A percentile compares a stretch with the other conserved stretches of the same genome.
phyloP scores from a whole-genome alignment of 2,797 vertebrate genomes.

The Melanotaenia maccullochi region DNA sequence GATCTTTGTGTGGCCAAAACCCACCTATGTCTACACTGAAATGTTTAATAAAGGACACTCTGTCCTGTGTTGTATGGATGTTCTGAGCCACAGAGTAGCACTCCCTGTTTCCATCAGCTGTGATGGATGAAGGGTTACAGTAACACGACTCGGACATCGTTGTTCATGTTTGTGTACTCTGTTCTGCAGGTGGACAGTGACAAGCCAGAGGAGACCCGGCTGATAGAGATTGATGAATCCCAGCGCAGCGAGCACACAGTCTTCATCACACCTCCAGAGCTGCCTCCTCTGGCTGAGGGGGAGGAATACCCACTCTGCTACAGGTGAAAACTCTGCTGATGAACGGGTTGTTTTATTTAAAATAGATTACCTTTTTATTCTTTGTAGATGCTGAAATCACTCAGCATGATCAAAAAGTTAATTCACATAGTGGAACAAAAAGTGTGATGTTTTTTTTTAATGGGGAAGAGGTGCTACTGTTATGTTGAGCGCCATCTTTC shows the following conservation, averaged over 20 bases:
- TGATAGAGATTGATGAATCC: constrained; percentile 96
- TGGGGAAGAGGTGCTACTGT: background rate
- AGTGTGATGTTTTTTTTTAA: background rate
- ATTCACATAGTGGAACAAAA: background rate
- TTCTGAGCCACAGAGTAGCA: background rate
- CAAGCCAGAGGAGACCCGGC: constrained; percentile 87
- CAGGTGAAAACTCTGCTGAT: constrained; percentile 82
- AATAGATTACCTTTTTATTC: background rate
- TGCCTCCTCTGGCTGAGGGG: constrained; percentile 90
- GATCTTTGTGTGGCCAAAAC: background rate
- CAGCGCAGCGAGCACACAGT: constrained; percentile 99
- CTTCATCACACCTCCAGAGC: constrained; percentile 96
- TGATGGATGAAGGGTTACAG: constrained; percentile 17
- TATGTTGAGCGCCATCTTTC: background rate
- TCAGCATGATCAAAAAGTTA: background rate
- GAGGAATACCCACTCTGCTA: constrained; percentile 93
- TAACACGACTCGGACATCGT: constrained; percentile 10
- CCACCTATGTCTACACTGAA: background rate
- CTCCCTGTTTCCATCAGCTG: background rate
- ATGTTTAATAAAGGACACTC: constrained; percentile 19
- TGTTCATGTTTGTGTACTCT: constrained; percentile 12
- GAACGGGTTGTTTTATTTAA: background rate
- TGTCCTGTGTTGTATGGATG: constrained; percentile 13
- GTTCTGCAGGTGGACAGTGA: constrained; percentile 89
- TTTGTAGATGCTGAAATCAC: background rate